Conservation (phyloP, 2,797 vertebrate species). For the Esox masquinongy region DNA sequence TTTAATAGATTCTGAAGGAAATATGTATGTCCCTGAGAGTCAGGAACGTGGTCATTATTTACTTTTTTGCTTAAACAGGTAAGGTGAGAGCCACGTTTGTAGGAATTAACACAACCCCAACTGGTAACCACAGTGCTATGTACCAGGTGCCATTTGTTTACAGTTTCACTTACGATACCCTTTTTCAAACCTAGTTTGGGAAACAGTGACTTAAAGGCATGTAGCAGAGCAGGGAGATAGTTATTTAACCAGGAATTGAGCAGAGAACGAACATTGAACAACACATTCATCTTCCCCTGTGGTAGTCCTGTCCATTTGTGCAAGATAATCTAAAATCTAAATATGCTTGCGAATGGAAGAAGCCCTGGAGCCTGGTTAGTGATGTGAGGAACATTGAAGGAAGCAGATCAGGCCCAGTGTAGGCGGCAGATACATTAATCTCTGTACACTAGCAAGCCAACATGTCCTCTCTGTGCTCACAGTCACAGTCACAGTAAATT, state of each 20-base stretch:
- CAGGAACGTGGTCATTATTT: too few species aligned
- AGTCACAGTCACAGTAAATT: constrained; percentile 14
- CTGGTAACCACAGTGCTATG: too few species aligned
- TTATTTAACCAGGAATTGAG: constrained; percentile 52
- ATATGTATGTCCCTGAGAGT: too few species aligned
- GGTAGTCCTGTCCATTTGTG: constrained; percentile 43
- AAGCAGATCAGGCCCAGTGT: constrained; percentile 58
- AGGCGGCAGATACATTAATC: constrained; percentile 48
- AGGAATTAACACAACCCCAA: too few species aligned
- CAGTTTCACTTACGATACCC: too few species aligned
- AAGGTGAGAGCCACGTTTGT: too few species aligned
- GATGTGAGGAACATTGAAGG: constrained; percentile 64
- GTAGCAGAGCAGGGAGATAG: constrained; percentile 56
- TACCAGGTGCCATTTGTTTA: too few species aligned
- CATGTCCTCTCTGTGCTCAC: constrained; percentile 29
- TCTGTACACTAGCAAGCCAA: constrained; percentile 37
- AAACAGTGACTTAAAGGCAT: constrained; percentile 40
- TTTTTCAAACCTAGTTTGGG: too few species aligned
- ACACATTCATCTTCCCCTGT: constrained; percentile 36
- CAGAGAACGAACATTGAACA: background rate
- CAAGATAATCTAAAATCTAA: constrained; percentile 53
- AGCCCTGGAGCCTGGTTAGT: constrained; percentile 47
- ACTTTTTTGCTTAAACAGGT: too few species aligned
- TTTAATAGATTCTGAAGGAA: too few species aligned
- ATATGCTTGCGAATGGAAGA: constrained; percentile 52